Conservation (phyloP, 2,797 vertebrate species). For the Mustela erminea region DNA sequence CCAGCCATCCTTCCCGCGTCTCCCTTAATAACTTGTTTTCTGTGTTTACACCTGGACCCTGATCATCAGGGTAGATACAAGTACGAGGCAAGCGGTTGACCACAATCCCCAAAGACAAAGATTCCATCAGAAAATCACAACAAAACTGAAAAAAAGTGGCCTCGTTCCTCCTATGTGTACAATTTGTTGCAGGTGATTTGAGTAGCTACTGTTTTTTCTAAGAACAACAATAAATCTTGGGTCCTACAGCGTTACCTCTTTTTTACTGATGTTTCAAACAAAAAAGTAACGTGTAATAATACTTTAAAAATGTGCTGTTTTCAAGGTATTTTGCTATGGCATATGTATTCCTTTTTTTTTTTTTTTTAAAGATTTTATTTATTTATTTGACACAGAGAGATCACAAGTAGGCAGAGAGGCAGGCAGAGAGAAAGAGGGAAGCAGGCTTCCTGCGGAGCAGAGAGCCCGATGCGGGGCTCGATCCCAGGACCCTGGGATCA, state of each 20-base stretch:
- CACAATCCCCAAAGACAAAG: background rate
- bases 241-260: background rate
- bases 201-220: too few species aligned
- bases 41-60: background rate
- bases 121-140: background rate
- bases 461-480: too few species aligned
- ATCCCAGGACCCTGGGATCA: too few species aligned
- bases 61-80: background rate
- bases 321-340: background rate
- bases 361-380: too few species aligned
- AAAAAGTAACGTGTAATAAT: background rate
- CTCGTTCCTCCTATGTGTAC: background rate
- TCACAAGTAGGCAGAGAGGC: too few species aligned
- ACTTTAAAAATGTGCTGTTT: background rate
- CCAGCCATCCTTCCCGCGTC: rapidly evolving
- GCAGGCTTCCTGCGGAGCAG: too few species aligned
- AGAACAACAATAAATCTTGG: background rate
- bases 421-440: too few species aligned
- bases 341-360: background rate
- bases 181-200: background rate
- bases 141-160: background rate
- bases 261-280: background rate
- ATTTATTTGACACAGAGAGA: too few species aligned
- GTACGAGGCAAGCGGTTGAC: background rate
- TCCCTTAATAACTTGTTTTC: background rate